Evolutionary conservation across 1,140 invertebrate genomes (phyloP).

Genomic region (Scaptomyza montana): DNA sequence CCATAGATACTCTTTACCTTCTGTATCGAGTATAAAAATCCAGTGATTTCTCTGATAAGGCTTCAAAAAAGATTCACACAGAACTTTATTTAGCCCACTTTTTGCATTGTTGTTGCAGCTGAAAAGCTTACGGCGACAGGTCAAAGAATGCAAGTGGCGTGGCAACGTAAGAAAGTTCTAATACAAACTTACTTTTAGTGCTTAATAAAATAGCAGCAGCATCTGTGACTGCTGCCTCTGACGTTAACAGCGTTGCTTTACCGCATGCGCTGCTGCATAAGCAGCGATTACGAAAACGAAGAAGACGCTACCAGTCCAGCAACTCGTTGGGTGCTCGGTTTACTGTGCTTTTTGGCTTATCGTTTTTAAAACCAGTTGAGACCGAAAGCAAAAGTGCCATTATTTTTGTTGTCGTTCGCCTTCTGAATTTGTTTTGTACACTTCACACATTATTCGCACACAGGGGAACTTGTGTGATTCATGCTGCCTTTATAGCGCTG

Average conservation of each 20-base stretch:
- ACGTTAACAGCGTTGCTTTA: constrained; percentile 39
- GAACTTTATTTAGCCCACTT: too few relatives aligned
- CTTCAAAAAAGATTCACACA: too few relatives aligned
- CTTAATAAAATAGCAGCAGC: constrained; percentile 24
- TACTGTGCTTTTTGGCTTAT: constrained; percentile 46
- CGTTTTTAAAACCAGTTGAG: constrained; percentile 75
- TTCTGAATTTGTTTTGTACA: constrained; percentile 54
- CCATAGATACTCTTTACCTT: too few relatives aligned
- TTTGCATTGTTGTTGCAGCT: too few relatives aligned
- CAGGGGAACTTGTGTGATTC: constrained; percentile 71
- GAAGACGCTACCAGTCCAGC: constrained; percentile 24
- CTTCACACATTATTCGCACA: constrained; percentile 56
- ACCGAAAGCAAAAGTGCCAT: constrained; percentile 82
- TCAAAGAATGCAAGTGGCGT: neutral
- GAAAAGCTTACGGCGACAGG: too few relatives aligned
- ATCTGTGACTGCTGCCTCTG: constrained; percentile 21
- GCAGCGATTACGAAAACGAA: constrained; percentile 65
- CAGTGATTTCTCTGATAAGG: too few relatives aligned
- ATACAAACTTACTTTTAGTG: constrained; percentile 37
- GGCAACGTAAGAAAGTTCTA: neutral
- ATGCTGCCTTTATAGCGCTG: constrained; percentile 50
- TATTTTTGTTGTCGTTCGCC: constrained; percentile 58
- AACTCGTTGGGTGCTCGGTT: constrained; percentile 40
- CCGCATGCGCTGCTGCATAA: constrained; percentile 67
- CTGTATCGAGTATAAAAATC: too few relatives aligned